A percentile compares a stretch with the other conserved stretches of the same genome.
phyloP scores from a whole-genome alignment of 2,888 invertebrate species.

The Meta bourneti region DNA sequence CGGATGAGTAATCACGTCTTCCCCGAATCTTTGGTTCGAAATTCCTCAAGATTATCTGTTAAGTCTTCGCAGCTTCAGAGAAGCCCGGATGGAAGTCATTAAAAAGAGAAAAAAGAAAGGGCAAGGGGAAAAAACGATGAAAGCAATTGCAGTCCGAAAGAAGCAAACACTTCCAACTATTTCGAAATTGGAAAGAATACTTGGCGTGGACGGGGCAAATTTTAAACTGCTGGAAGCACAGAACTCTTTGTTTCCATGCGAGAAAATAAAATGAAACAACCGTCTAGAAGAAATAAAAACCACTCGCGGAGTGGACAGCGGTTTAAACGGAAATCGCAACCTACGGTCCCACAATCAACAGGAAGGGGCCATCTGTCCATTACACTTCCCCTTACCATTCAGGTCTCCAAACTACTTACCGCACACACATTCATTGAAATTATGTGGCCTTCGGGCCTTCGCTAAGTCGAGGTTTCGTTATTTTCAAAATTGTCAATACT shows the following conservation, averaged over 20 bases:
- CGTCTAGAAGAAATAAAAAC: constrained; percentile 67
- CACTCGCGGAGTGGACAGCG: constrained; percentile 65
- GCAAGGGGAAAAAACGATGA: constrained; percentile 16
- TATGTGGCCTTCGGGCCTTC: too few species aligned
- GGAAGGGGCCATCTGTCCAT: constrained; percentile 43
- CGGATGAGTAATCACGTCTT: constrained; percentile 30
- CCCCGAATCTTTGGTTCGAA: constrained; percentile 13
- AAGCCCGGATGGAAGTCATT: constrained; percentile 58
- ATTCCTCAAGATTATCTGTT: constrained; percentile 55
- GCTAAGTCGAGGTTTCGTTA: too few species aligned
- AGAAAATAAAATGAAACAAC: constrained; percentile 72
- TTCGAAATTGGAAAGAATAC: constrained; percentile 76
- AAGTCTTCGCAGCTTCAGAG: constrained; percentile 50
- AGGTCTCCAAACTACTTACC: background rate
- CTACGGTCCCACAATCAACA: constrained; percentile 57
- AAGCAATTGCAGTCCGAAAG: constrained; percentile 52
- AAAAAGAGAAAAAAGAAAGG: constrained; percentile 43
- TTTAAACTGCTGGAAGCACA: constrained; percentile 64
- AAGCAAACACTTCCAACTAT: constrained; percentile 76
- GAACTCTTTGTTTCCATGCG: constrained; percentile 71
- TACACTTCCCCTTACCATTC: background rate
- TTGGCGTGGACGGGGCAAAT: constrained; percentile 68
- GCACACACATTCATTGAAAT: too few species aligned
- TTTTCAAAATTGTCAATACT: too few species aligned
- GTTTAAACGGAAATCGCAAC: constrained; percentile 74